Evolutionary conservation across 2,888 invertebrate species (phyloP).

Genomic region (Mamestra brassicae): DNA sequence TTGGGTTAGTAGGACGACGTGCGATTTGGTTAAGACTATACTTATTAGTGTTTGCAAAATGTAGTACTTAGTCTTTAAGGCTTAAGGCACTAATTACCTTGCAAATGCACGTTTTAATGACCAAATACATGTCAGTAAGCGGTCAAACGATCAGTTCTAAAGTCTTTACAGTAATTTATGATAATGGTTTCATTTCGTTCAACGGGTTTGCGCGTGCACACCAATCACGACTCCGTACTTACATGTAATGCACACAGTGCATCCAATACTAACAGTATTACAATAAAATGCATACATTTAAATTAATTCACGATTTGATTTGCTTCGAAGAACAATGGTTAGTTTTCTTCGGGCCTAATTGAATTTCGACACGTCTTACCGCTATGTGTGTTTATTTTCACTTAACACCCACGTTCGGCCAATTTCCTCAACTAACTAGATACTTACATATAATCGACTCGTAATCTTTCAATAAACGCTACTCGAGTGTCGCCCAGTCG

Average conservation of each 20-base stretch:
- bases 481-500: background rate
- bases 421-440: conserved; percentile 5
- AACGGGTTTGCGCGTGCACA: conserved; percentile 45
- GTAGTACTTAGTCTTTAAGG: background rate
- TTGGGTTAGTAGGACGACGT: conserved; percentile 2
- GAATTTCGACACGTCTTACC: conserved; percentile 37
- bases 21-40: conserved; percentile 1
- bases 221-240: conserved; percentile 43
- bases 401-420: background rate
- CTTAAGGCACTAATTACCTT: conserved; percentile 4
- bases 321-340: conserved; percentile 39
- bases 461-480: conserved; percentile 12
- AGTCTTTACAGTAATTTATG: conserved; percentile 26
- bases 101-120: conserved; percentile 12
- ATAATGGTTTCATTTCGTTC: conserved; percentile 40
- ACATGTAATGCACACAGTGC: conserved; percentile 22
- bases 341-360: conserved; percentile 16
- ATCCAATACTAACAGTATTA: conserved; percentile 30
- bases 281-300: conserved; percentile 35
- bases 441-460: background rate
- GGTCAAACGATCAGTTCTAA: conserved; percentile 39
- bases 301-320: conserved; percentile 43
- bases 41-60: background rate
- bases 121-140: conserved; percentile 13
- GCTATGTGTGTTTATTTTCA: conserved; percentile 2